Conservation (phyloP, 2,113 vertebrate genomes). For the Larimichthys crocea region DNA sequence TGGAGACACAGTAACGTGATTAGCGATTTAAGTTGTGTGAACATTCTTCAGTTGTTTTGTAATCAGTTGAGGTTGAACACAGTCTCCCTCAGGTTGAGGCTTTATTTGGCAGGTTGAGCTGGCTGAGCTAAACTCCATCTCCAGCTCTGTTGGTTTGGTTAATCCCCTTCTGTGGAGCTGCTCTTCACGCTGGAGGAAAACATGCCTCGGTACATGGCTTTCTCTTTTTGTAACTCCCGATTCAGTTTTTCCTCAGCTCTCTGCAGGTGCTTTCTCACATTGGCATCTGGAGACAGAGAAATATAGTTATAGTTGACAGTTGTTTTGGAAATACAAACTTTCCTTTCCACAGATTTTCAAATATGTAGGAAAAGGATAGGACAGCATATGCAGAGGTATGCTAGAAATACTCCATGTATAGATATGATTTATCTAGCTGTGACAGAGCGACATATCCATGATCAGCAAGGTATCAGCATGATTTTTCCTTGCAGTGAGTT, state of each 20-base stretch:
- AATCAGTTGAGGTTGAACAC: constrained; percentile 15
- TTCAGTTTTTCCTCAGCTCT: constrained; percentile 86
- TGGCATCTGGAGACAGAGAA: constrained; percentile 82
- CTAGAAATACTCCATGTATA: neutral
- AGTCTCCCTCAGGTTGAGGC: constrained; percentile 40
- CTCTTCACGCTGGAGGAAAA: constrained; percentile 79
- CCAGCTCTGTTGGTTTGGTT: constrained; percentile 51
- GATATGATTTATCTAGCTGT: neutral
- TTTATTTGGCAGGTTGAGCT: constrained; percentile 25
- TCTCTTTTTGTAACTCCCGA: constrained; percentile 86
- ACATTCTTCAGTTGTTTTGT: constrained; percentile 21
- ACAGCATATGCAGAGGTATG: neutral
- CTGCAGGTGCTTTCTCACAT: constrained; percentile 87
- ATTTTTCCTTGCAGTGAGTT: too few relatives aligned
- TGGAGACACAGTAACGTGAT: constrained; percentile 2
- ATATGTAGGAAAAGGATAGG: neutral
- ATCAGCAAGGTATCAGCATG: neutral
- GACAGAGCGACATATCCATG: neutral
- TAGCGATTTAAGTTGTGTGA: neutral
- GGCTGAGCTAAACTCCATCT: constrained; percentile 38
- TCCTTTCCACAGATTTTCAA: neutral
- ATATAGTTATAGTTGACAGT: neutral
- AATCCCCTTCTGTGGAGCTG: constrained; percentile 35
- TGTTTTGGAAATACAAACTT: neutral
- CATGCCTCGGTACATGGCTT: constrained; percentile 90